phyloP scores from a whole-genome alignment of 2,888 invertebrate species.

The Drosophila neonasuta region DNA sequence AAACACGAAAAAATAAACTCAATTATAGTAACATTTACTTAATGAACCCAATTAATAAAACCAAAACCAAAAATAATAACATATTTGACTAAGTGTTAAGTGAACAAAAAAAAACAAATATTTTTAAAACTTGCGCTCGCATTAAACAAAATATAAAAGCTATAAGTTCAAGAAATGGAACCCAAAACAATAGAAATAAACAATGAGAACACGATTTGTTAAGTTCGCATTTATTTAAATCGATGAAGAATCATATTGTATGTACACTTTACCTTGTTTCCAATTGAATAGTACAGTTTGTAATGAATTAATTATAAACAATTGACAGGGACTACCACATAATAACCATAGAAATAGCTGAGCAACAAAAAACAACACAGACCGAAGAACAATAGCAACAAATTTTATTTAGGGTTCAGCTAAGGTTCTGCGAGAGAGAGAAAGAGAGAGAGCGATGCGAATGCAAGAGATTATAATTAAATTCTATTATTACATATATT shows the following conservation, averaged over 20 bases:
- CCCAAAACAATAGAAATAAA: constrained; percentile 26
- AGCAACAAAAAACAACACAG: constrained; percentile 18
- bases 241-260: constrained; percentile 17
- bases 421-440: constrained; percentile 7
- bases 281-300: constrained; percentile 52
- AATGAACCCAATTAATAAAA: constrained; percentile 23
- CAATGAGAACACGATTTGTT: constrained; percentile 58
- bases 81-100: constrained; percentile 70
- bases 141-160: constrained; percentile 29
- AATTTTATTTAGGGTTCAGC: constrained; percentile 64
- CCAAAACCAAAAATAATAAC: constrained; percentile 28
- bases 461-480: constrained; percentile 36
- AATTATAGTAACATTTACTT: constrained; percentile 65
- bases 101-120: constrained; percentile 36
- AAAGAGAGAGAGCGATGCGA: not conserved
- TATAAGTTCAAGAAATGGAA: constrained; percentile 44
- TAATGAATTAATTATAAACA: constrained; percentile 69
- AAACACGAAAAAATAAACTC: constrained; percentile 49
- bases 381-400: constrained; percentile 65
- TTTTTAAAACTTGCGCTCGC: constrained; percentile 70
- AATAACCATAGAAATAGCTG: constrained; percentile 68
- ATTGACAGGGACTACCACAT: constrained; percentile 79
- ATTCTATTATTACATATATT: constrained; percentile 33
- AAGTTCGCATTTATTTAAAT: constrained; percentile 62
- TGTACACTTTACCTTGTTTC: constrained; percentile 38